Evolutionary conservation across 2,888 invertebrate species (phyloP), one percentile per base, ranked within the genome.

Genomic region (Eumerus sabulonum): DNA sequence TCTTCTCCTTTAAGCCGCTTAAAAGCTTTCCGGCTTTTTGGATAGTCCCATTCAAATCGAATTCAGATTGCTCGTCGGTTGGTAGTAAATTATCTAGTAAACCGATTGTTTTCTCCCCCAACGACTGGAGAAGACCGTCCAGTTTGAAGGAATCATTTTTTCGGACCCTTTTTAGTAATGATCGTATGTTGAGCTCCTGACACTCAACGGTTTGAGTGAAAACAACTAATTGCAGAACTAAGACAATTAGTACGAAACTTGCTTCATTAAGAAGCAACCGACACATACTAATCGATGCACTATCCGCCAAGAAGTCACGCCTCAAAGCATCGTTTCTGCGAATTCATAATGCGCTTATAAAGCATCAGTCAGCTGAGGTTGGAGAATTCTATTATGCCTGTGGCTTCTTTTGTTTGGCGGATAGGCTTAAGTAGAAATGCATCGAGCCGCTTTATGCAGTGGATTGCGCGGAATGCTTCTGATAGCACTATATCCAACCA

Each of bases 271-370:
- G 5, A 40, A 13, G 40, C 50, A 50, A 67, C 35, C 50, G 50
- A 57, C 67, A 42, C 67, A 67, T 67, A 67, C 67, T 56, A 67
- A 57, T 17, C 36, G 18, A n/a, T 19, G 7, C 27, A 27, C 27
- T 7, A 7, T 27, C 27, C 27, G 27, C 27, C 27, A 27, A 27
- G 11, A 19, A 17, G 16, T 7, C 13, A 27, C 27, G 27, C 27
- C 7, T 7, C 7, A 27, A 27, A 27, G 27, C 27, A 27, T 7
- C 27, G 27, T 4, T 27, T 27, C 27, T 2, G 27, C 27, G 7
- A 27, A 7, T 27, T 27, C 27, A 27, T 27, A 2, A 4, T 27
- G 27, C 27, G 27, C 27, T 27, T 27, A 27, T 27, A 27, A 27
- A 27, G 27, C 27, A 27, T 7, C 27, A 27, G 27, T 7, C 27